Evolutionary conservation across 2,888 invertebrate species (phyloP), one percentile per base, ranked within the genome.

Genomic region (Mimumesa dahlbomi): DNA sequence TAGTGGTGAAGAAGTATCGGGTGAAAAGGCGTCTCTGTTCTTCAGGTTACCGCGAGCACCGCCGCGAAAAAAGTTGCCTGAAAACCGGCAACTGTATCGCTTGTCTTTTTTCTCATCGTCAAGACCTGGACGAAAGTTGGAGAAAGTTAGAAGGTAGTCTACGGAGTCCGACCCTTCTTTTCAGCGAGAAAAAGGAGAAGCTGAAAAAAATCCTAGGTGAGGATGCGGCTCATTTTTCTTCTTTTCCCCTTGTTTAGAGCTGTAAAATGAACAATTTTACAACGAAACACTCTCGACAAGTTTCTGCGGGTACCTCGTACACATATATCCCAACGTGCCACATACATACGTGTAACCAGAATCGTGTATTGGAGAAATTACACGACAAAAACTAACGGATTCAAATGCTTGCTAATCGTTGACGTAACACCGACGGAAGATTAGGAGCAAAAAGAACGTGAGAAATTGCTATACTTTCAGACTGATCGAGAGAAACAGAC

Each of bases 171-270:
- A 7, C 38, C 19, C 16, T 59, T 42, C 42, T 50, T 50, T 46
- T 38, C 53, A 16, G 19, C 9, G 38, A 13, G 53, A 29, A 46
- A 18, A 16, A 25, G 42, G 6, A 18, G 34, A 38, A 56, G 36
- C 34, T 45, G 21, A 13, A 38, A 22, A 21, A n/a, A 34, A 31
- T 16, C 14, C 31, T 31, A 31, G 50, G 50, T 42, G 50, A 42
- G 63, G 14, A 48, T 18, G 56, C 36, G 29, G 31, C 45, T 43
- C 43, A 34, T 9, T 25, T 40, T 40, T 59, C 42, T 43, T 43
- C 2, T 50, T 42, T n/a, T n/a, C n/a, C n/a, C n/a, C n/a, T n/a
- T n/a, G n/a, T n/a, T n/a, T n/a, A n/a, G n/a, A n/a, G n/a, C n/a
- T n/a, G n/a, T n/a, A n/a, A n/a, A n/a, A n/a, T n/a, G n/a, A n/a